These are phyloP conservation scores for Rhogogaster chlorosoma DNA, from an alignment of 2,888 invertebrate genomes.

Conservation along the genomic window DNA sequence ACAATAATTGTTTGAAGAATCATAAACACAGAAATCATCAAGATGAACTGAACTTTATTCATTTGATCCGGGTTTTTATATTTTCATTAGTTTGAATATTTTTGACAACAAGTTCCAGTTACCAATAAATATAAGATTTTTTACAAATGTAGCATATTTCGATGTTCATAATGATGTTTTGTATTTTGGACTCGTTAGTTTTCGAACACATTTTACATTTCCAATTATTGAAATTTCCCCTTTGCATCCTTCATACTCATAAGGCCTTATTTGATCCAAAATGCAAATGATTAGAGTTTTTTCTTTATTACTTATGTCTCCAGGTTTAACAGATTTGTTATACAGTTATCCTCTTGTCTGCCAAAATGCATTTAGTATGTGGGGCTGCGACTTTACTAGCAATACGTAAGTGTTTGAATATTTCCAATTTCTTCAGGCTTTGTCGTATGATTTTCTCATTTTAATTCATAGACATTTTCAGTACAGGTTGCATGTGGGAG, in stretches of 20 bases:
- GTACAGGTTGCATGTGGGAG: constrained; percentile 22
- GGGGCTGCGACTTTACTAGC: not conserved
- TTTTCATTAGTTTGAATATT: not conserved
- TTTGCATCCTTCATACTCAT: not conserved
- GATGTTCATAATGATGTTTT: not conserved
- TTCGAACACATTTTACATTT: not conserved
- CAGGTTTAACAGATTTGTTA: constrained; percentile 37
- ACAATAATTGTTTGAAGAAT: not conserved
- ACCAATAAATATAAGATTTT: not conserved
- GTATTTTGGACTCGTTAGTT: not conserved
- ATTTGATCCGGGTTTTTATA: not conserved
- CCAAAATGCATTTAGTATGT: constrained; percentile 8
- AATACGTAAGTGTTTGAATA: constrained; percentile 26
- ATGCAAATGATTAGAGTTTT: not conserved
- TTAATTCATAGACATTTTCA: constrained; percentile 14
- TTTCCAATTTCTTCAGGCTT: not conserved
- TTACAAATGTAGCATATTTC: not conserved
- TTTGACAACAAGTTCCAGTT: not conserved
- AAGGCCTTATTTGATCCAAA: not conserved
- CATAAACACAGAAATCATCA: not conserved
- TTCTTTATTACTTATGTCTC: not conserved
- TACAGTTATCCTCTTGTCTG: not conserved
- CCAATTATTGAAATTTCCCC: not conserved
- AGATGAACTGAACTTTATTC: not conserved
- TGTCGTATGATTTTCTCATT: not conserved